These are phyloP conservation scores for Okamejei kenojei DNA, from an alignment of 2,797 vertebrate genomes.

Conservation along the genomic window DNA sequence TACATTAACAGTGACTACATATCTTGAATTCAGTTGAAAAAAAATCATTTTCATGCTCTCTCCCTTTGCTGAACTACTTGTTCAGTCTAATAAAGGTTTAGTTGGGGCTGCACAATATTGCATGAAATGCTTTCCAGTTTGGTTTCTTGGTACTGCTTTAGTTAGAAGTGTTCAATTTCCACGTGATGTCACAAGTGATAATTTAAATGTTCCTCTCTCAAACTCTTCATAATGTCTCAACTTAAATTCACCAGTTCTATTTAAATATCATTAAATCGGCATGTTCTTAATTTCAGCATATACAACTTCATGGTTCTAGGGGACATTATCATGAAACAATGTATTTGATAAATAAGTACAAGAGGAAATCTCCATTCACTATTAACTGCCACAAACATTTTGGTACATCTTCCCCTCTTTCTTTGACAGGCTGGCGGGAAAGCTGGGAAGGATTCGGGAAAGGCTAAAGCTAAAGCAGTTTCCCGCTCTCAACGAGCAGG, in stretches of 20 bases:
- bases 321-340: too few relatives aligned
- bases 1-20: background rate
- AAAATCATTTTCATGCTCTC: background rate
- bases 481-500: slow-evolving; percentile 93
- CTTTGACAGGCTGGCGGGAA: slow-evolving; percentile 81
- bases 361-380: background rate
- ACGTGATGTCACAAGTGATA: background rate
- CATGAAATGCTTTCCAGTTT: background rate
- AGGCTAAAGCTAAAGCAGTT: slow-evolving; percentile 92
- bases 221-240: too few relatives aligned
- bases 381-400: background rate
- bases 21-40: background rate
- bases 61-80: background rate
- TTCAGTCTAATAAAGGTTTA: background rate
- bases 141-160: background rate
- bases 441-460: slow-evolving; percentile 92
- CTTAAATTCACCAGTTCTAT: too few relatives aligned
- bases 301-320: background rate
- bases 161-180: background rate
- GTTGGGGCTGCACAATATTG: background rate
- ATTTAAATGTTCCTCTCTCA: background rate
- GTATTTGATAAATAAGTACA: background rate
- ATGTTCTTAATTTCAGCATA: background rate
- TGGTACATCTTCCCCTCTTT: background rate
- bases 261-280: background rate